These are phyloP conservation scores for Agrilus mali DNA, from an alignment of 2,888 invertebrate genomes.

Conservation along the genomic window DNA sequence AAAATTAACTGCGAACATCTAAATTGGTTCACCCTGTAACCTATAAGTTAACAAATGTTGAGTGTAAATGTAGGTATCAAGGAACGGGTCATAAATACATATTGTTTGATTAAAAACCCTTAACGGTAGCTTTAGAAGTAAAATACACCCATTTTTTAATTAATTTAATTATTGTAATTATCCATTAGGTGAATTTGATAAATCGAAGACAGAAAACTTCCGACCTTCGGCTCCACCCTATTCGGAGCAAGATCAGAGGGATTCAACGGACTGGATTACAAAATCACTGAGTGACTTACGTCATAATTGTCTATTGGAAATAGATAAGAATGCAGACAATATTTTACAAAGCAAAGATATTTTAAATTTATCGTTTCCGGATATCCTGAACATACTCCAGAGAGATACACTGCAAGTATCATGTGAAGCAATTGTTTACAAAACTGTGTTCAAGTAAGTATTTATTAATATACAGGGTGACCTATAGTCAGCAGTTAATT, in stretches of 20 bases:
- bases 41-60: too few relatives aligned
- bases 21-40: too few relatives aligned
- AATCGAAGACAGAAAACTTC: slow-evolving; percentile 16
- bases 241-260: slow-evolving; percentile 24
- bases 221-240: slow-evolving; percentile 32
- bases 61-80: too few relatives aligned
- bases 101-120: too few relatives aligned
- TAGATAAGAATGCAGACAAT: slow-evolving; percentile 43
- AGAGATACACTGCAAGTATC: slow-evolving; percentile 55
- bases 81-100: too few relatives aligned
- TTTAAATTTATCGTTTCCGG: slow-evolving; percentile 49
- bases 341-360: slow-evolving; percentile 44
- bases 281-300: slow-evolving; percentile 48
- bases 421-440: slow-evolving; percentile 47
- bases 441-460: slow-evolving; percentile 41
- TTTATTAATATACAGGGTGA: too few relatives aligned
- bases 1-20: too few relatives aligned
- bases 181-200: too few relatives aligned
- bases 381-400: slow-evolving; percentile 49
- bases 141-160: slow-evolving; percentile 7
- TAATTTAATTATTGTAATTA: too few relatives aligned
- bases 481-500: too few relatives aligned
- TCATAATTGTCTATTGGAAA: slow-evolving; percentile 50
- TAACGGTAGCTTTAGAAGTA: too few relatives aligned
- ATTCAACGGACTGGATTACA: slow-evolving; percentile 29